A percentile compares a stretch with the other conserved stretches of the same genome.
Conservation (phyloP, 2,113 vertebrate genomes). For the Drymodes brunneopygia region DNA sequence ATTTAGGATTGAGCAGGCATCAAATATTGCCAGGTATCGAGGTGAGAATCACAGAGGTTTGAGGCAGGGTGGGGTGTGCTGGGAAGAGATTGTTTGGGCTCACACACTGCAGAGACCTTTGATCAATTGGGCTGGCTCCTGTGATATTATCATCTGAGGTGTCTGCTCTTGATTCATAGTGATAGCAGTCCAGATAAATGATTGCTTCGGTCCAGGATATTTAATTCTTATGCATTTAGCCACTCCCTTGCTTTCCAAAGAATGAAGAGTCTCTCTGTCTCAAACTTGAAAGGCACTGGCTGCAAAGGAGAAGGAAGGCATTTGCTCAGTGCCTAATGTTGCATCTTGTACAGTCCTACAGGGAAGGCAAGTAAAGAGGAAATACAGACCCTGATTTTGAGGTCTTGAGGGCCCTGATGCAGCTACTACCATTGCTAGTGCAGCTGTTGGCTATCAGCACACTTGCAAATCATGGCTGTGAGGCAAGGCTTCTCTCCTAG, state of each 20-base stretch:
- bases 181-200: background rate
- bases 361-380: background rate
- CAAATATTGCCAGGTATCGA: background rate
- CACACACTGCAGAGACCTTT: background rate
- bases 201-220: background rate
- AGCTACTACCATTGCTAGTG: background rate
- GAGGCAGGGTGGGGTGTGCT: background rate
- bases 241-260: background rate
- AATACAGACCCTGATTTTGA: background rate
- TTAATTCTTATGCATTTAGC: background rate
- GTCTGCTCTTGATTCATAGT: constrained; percentile 12
- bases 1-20: background rate
- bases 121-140: constrained; percentile 29
- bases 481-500: background rate
- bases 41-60: background rate
- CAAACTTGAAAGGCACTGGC: background rate
- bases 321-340: background rate
- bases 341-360: background rate
- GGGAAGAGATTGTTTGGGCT: background rate
- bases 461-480: background rate
- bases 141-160: constrained; percentile 25
- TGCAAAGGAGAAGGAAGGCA: background rate
- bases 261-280: background rate
- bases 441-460: background rate
- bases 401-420: background rate